Base-by-base conservation (phyloP, 2,888 invertebrate species). In the Ochropacha duplaris region DNA sequence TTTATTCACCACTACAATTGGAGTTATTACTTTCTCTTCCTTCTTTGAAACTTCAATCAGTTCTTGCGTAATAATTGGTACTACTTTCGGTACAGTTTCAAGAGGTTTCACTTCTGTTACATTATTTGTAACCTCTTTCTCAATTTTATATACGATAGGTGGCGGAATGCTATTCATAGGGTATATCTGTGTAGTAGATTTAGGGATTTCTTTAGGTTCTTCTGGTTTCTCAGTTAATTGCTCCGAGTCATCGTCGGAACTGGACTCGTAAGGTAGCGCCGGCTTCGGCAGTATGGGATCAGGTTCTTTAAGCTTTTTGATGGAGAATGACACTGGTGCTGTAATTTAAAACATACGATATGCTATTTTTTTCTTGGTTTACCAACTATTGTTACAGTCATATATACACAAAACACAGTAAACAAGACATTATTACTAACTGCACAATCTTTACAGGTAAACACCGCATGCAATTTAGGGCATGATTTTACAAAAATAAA, bases 291-390 rank as follows among this genome's bases (percentile, higher is more conserved):
- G 85, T 1, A 94, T 90, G 0, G 94, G 88, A 54, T 95, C 95
- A 0, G 95, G 95, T 58, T 96, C 97, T 79, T 97, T 97, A 0
- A 95, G 92, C 79, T 97, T 97, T 76, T 96, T 96, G 49, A 97
- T 97, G 0, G 97, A 97, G 83, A 97, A 98, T 59, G 96, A 96
- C 0, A 98, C 97, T 0, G 97, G 95, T 11, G 94, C 96, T 95
- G 84, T 3, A 78, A 31, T 11, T 12, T 81, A 64, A 61, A 57
- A 51, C 56, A 44, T 36, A 34, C 1, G 34, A n/a, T n/a, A n/a
- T n/a, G n/a, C n/a, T n/a, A n/a, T n/a, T n/a, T 31, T 31, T 12
- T 51, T 2, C 26, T 22, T 49, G 34, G 62, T 4, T 24, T 24
- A 5, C 3, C 24, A 4, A 4, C 5, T 24, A 4, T 24, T 2